Conservation (phyloP, 2,797 vertebrate genomes). For the Sandelia bainsii region DNA sequence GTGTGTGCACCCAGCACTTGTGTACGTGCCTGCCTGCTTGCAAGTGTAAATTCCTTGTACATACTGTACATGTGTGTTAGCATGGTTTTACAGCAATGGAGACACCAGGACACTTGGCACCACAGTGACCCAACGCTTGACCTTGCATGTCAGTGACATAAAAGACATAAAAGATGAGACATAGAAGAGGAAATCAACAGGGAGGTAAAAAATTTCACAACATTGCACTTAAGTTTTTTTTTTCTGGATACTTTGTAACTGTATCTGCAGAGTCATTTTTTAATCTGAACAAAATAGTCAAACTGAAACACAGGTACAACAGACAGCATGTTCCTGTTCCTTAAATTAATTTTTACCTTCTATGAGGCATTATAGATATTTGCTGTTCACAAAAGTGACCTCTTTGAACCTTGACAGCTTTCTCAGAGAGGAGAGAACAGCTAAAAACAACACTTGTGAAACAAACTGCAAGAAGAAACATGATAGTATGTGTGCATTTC, state of each 20-base stretch:
- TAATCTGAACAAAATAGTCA: slow-evolving; percentile 1
- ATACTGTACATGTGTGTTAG: slow-evolving; percentile 46
- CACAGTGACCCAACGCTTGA: slow-evolving; percentile 73
- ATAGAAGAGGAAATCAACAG: slow-evolving; percentile 32
- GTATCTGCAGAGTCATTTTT: background rate
- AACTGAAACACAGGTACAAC: background rate
- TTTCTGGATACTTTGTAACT: slow-evolving; percentile 1
- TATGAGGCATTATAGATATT: slow-evolving; percentile 28
- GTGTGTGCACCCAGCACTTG: slow-evolving; percentile 31
- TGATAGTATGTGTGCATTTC: slow-evolving; percentile 69
- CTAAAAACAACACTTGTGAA: slow-evolving; percentile 70
- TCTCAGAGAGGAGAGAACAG: slow-evolving; percentile 35
- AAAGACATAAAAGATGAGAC: slow-evolving; percentile 70
- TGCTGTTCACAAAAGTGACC: slow-evolving; percentile 44
- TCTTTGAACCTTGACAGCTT: slow-evolving; percentile 55
- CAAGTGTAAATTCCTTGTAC: slow-evolving; percentile 52
- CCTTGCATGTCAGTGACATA: slow-evolving; percentile 61
- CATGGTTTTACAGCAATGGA: slow-evolving; percentile 68
- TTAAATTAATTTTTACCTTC: background rate
- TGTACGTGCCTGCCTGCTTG: slow-evolving; percentile 41
- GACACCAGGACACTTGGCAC: slow-evolving; percentile 76
- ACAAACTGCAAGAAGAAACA: slow-evolving; percentile 79
- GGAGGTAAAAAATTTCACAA: background rate
- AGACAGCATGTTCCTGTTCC: background rate
- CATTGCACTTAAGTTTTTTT: slow-evolving; percentile 21